Evolutionary conservation across 1,140 invertebrate genomes (phyloP).

Genomic region (Dreissena polymorpha): DNA sequence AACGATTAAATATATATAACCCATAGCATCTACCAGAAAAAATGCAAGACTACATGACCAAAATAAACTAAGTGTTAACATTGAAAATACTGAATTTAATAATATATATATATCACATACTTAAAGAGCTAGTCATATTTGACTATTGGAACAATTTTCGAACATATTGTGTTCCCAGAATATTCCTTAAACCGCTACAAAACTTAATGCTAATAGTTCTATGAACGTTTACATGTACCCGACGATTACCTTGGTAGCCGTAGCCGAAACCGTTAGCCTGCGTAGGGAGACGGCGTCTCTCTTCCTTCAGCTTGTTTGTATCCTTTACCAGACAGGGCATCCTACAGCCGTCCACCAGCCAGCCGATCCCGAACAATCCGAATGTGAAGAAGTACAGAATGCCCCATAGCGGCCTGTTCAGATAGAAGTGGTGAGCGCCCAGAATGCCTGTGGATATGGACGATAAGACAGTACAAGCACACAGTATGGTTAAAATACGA

Average conservation of each 20-base stretch:
- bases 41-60: no score
- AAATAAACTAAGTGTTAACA: no score
- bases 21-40: no score
- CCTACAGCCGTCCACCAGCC: slow-evolving; percentile 67
- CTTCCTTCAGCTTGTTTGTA: slow-evolving; percentile 25
- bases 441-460: slow-evolving; percentile 11
- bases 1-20: no score
- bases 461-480: not conserved
- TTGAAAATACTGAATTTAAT: no score
- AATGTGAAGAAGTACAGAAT: slow-evolving; percentile 70
- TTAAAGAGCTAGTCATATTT: no score
- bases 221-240: not conserved
- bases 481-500: not conserved
- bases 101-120: no score
- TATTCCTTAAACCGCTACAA: no score
- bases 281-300: slow-evolving; percentile 7
- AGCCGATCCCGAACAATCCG: slow-evolving; percentile 69
- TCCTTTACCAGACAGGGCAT: slow-evolving; percentile 43
- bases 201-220: not conserved
- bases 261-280: not conserved
- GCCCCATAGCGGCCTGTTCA: slow-evolving; percentile 64
- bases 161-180: no score
- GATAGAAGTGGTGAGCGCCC: slow-evolving; percentile 62
- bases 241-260: slow-evolving; percentile 5
- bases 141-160: no score